Conservation (phyloP, 2,888 invertebrate species). For the Eledone cirrhosa region DNA sequence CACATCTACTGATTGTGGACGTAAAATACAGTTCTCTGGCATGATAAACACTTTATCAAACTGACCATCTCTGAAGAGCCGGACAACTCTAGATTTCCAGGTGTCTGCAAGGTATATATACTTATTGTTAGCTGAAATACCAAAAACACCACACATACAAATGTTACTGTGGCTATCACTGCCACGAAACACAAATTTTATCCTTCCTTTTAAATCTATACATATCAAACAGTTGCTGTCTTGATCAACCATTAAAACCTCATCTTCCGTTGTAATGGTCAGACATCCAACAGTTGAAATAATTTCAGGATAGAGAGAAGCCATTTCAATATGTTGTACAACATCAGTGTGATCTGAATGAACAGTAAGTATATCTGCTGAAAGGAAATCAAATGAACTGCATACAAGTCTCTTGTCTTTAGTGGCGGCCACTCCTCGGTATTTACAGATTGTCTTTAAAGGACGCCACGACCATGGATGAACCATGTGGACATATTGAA, state of each 20-base stretch:
- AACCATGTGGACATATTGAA: constrained; percentile 17
- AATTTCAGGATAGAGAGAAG: background rate
- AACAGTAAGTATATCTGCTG: background rate
- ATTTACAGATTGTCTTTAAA: background rate
- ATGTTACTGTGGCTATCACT: constrained; percentile 7
- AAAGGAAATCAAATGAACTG: background rate
- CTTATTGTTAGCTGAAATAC: constrained; percentile 1
- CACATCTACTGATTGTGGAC: constrained; percentile 15
- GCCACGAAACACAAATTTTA: constrained; percentile 22
- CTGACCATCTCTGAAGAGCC: constrained; percentile 8
- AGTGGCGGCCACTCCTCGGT: background rate
- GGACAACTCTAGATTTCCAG: constrained; percentile 11
- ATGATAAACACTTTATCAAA: constrained; percentile 11
- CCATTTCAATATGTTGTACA: constrained; percentile 12
- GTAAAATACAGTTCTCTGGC: background rate
- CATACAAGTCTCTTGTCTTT: background rate
- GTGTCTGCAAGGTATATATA: constrained; percentile 16
- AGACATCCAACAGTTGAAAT: background rate
- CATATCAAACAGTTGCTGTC: constrained; percentile 17
- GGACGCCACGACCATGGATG: background rate
- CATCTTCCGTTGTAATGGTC: background rate
- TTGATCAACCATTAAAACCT: constrained; percentile 10
- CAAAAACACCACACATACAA: constrained; percentile 16
- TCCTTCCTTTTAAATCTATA: constrained; percentile 7
- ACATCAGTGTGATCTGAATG: background rate